Conservation (phyloP, 2,113 vertebrate species). For the Odontophorus gujanensis region DNA sequence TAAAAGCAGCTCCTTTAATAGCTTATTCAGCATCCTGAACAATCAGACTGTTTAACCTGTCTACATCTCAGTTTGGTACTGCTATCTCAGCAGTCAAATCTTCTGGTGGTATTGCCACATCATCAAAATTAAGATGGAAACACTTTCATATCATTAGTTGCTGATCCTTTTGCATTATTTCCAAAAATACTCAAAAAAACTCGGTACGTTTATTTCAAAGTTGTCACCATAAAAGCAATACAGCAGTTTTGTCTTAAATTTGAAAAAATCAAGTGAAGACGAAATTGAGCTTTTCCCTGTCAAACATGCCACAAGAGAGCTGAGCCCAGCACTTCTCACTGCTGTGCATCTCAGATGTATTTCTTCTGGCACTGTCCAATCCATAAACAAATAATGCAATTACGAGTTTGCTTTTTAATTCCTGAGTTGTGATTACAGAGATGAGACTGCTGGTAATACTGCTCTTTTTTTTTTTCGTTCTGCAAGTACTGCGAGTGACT, state of each 20-base stretch:
- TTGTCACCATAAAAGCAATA: not conserved
- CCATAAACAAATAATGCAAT: not conserved
- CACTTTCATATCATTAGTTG: not conserved
- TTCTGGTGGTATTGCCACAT: not conserved
- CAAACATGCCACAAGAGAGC: not conserved
- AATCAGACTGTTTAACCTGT: not conserved
- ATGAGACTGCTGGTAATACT: not conserved
- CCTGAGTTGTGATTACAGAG: not conserved
- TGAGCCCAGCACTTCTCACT: not conserved
- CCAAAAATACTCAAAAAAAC: not conserved
- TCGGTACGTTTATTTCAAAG: not conserved
- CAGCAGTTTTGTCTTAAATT: not conserved
- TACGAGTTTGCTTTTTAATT: not conserved
- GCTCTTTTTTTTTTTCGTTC: slow-evolving; percentile 50
- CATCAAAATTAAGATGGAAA: not conserved
- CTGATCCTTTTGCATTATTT: not conserved
- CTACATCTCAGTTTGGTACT: not conserved
- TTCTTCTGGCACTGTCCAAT: not conserved
- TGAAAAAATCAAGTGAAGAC: not conserved
- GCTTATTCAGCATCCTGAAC: not conserved
- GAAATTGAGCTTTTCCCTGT: not conserved
- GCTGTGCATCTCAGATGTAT: accelerated
- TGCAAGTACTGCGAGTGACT: slow-evolving; percentile 88
- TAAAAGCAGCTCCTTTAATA: not conserved
- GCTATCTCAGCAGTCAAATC: not conserved